These are phyloP conservation scores for Acanthochromis polyacanthus DNA, from an alignment of 2,113 vertebrate genomes.

Conservation along the genomic window DNA sequence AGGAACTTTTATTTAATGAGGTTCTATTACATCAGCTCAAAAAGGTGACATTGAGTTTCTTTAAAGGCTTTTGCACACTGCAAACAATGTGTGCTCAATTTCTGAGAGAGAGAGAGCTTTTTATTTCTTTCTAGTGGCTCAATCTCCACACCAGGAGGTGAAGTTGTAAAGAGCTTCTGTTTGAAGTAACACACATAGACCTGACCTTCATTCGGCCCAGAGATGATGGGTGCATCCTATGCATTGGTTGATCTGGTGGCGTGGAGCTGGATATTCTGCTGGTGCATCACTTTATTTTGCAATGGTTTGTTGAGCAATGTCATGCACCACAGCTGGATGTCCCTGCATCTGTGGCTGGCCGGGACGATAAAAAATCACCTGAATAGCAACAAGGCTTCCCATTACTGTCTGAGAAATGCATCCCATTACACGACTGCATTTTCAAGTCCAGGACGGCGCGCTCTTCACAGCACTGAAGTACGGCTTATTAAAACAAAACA, in stretches of 20 bases:
- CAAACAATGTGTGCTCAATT: background rate
- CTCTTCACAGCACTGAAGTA: background rate
- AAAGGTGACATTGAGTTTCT: slow-evolving; percentile 23
- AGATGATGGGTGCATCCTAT: slow-evolving; percentile 29
- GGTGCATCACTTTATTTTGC: slow-evolving; percentile 23
- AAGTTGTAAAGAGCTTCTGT: slow-evolving; percentile 12
- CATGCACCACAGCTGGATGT: slow-evolving; percentile 3
- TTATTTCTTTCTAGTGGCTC: slow-evolving; percentile 9
- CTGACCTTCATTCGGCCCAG: slow-evolving; percentile 39
- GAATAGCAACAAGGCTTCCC: background rate
- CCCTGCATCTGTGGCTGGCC: background rate
- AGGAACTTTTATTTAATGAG: slow-evolving; percentile 25
- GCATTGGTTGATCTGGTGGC: slow-evolving; percentile 5
- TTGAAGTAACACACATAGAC: slow-evolving; percentile 24
- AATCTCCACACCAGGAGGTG: slow-evolving; percentile 2
- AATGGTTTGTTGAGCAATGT: slow-evolving; percentile 2
- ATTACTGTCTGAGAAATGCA: slow-evolving; percentile 7
- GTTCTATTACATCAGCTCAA: slow-evolving; percentile 3
- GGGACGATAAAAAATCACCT: slow-evolving; percentile 2
- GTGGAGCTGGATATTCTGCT: background rate
- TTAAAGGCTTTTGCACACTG: slow-evolving; percentile 13
- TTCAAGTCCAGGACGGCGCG: background rate
- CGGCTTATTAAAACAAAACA: slow-evolving; percentile 26
- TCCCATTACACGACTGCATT: background rate
- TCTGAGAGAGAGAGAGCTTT: slow-evolving; percentile 3